Conservation (phyloP, 2,113 vertebrate species). For the Columbina picui region DNA sequence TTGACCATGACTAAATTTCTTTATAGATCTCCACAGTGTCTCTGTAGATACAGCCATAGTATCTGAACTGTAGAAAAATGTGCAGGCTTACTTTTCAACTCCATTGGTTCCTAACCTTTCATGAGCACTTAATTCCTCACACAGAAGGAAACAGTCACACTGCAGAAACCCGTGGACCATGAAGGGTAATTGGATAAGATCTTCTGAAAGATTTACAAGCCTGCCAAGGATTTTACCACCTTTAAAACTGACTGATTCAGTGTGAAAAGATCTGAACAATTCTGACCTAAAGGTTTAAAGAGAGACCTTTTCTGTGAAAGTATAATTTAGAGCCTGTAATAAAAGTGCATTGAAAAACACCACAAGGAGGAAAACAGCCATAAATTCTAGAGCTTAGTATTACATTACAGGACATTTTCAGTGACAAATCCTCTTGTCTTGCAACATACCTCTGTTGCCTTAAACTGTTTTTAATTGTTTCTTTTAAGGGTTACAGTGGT, state of each 20-base stretch:
- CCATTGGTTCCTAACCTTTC: conserved; percentile 72
- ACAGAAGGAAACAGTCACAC: conserved; percentile 66
- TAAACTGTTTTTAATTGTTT: conserved; percentile 14
- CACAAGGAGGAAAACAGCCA: conserved; percentile 66
- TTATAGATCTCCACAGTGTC: background rate
- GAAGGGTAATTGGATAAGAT: conserved; percentile 83
- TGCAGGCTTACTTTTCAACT: conserved; percentile 68
- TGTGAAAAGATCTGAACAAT: conserved; percentile 81
- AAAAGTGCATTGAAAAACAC: conserved; percentile 74
- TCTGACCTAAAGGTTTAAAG: conserved; percentile 78
- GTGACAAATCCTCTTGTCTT: background rate
- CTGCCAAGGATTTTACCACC: conserved; percentile 77
- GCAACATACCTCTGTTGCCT: background rate
- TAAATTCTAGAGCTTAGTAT: conserved; percentile 67
- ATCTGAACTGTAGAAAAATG: conserved; percentile 13
- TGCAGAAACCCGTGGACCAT: conserved; percentile 70
- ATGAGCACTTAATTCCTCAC: conserved; percentile 75
- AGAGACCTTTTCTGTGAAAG: conserved; percentile 72
- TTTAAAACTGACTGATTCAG: conserved; percentile 81
- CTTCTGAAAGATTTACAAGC: conserved; percentile 81
- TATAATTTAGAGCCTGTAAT: conserved; percentile 76
- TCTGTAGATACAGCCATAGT: background rate
- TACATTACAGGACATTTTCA: conserved; percentile 48
- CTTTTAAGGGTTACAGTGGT: background rate
- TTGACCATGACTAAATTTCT: background rate